Conservation (phyloP, 2,888 invertebrate species). For the Gerris lacustris region DNA sequence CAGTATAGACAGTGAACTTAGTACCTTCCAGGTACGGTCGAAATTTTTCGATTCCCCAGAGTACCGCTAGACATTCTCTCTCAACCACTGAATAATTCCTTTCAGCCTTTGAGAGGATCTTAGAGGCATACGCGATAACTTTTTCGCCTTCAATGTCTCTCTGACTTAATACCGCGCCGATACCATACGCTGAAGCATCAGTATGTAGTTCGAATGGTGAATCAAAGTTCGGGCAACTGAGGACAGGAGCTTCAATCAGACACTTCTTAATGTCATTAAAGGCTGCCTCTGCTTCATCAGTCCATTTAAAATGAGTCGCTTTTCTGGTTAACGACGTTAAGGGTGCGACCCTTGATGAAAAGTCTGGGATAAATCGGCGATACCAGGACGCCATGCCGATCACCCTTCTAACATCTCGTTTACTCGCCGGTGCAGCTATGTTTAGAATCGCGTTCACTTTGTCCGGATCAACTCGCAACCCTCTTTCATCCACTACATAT, state of each 20-base stretch:
- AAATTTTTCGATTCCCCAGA: too few species aligned
- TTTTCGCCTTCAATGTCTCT: slow-evolving; percentile 22
- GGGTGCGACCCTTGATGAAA: slow-evolving; percentile 23
- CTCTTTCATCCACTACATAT: slow-evolving; percentile 13
- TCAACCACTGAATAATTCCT: slow-evolving; percentile 6
- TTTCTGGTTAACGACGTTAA: slow-evolving; percentile 26
- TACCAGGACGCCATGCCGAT: slow-evolving; percentile 20
- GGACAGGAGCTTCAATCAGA: slow-evolving; percentile 26
- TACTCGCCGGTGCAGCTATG: slow-evolving; percentile 4
- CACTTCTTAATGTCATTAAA: slow-evolving; percentile 30
- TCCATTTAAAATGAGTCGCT: slow-evolving; percentile 14
- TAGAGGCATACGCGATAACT: slow-evolving; percentile 14
- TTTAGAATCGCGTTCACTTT: too few species aligned
- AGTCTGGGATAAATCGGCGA: slow-evolving; percentile 28
- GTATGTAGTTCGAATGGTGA: slow-evolving; percentile 26
- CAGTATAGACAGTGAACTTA: too few species aligned
- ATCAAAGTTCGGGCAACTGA: slow-evolving; percentile 27
- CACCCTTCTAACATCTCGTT: slow-evolving; percentile 8
- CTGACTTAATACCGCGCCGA: slow-evolving; percentile 31
- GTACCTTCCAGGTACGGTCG: too few species aligned
- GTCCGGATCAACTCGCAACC: background rate
- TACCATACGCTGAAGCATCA: slow-evolving; percentile 31
- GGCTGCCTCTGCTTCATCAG: slow-evolving; percentile 6
- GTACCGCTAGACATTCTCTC: too few species aligned
- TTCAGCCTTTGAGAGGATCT: background rate